Evolutionary conservation across 2,888 invertebrate species (phyloP).

Genomic region (Trachelus tabidus): DNA sequence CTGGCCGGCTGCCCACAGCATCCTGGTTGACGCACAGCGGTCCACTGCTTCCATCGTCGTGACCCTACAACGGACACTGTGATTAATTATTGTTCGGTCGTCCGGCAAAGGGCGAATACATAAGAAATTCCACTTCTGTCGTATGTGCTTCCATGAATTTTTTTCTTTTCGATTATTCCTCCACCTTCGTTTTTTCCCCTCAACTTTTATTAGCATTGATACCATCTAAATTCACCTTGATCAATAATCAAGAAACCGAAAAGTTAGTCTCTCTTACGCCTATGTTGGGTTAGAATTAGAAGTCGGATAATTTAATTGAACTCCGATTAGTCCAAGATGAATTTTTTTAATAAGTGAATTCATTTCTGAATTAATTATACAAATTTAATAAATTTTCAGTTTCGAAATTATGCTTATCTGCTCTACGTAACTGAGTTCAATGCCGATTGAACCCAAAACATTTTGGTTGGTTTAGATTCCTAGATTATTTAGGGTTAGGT

Average conservation of each 20-base stretch:
- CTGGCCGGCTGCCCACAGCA: conserved; percentile 35
- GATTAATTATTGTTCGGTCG: conserved; percentile 3
- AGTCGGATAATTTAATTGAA: background rate
- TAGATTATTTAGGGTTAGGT: background rate
- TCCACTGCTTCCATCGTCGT: background rate
- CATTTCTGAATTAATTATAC: background rate
- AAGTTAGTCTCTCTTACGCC: background rate
- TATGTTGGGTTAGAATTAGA: background rate
- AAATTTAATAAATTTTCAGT: background rate
- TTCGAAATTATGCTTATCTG: background rate
- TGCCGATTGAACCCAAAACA: background rate
- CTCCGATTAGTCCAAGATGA: background rate
- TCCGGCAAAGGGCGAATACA: background rate
- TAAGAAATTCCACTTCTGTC: background rate
- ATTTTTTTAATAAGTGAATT: background rate
- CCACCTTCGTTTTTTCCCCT: background rate
- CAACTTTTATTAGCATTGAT: background rate
- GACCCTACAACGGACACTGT: background rate
- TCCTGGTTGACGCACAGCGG: background rate
- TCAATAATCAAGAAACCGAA: background rate
- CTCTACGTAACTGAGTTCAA: background rate
- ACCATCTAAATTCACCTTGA: background rate
- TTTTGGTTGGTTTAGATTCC: background rate
- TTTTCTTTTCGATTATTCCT: background rate
- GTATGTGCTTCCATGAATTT: background rate